Conservation (phyloP, 2,888 invertebrate species). For the Lucinisca nassula region DNA sequence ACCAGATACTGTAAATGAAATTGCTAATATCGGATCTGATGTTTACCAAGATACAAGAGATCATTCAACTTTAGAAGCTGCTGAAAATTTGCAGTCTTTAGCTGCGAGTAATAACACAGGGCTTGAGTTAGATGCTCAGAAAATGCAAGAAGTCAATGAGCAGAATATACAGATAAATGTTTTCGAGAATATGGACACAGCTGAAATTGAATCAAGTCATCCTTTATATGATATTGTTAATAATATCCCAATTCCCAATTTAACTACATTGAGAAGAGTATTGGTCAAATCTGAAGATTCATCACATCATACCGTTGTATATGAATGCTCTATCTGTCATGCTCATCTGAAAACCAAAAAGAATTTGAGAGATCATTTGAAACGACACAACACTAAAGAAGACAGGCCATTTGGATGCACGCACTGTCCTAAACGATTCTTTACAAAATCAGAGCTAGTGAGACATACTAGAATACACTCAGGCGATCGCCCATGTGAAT, state of each 20-base stretch:
- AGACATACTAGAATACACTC: slow-evolving; percentile 53
- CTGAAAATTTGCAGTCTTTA: background rate
- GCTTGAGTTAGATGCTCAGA: too few species aligned
- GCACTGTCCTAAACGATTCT: slow-evolving; percentile 51
- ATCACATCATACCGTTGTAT: background rate
- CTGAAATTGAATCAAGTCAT: background rate
- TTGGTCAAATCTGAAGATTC: background rate
- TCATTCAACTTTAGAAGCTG: background rate
- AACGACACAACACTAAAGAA: slow-evolving; percentile 47
- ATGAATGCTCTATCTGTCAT: background rate
- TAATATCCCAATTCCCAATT: background rate
- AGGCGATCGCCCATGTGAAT: slow-evolving; percentile 43
- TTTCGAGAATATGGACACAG: background rate
- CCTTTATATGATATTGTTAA: background rate
- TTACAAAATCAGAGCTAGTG: slow-evolving; percentile 41
- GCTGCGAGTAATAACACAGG: background rate
- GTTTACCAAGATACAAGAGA: background rate
- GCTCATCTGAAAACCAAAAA: slow-evolving; percentile 10
- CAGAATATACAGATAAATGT: too few species aligned
- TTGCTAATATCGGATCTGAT: background rate
- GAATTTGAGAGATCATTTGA: slow-evolving; percentile 53
- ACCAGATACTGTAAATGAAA: background rate
- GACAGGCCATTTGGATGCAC: slow-evolving; percentile 28
- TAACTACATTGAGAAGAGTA: background rate
- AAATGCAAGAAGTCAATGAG: too few species aligned